Percentiles rank a stretch among this genome's conserved stretches.
These are phyloP conservation scores for Lithophane semibrunnea DNA, from an alignment of 2,888 invertebrate genomes.

Conservation along the genomic window DNA sequence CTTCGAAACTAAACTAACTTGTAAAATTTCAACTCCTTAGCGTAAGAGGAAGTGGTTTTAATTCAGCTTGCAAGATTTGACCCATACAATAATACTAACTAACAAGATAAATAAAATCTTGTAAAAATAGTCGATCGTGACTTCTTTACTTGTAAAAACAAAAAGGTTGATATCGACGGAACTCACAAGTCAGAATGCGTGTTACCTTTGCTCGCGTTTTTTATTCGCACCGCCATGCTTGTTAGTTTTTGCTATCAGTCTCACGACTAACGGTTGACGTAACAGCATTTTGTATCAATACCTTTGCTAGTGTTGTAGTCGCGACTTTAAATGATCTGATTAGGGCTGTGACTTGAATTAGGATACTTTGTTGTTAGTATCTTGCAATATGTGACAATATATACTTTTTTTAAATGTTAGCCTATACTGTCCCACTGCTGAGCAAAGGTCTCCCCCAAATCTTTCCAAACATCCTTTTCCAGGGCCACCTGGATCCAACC, in stretches of 20 bases:
- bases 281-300: slow-evolving; percentile 67
- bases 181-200: slow-evolving; percentile 29
- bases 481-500: no score
- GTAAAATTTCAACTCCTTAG: no score
- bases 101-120: no score
- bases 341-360: slow-evolving; percentile 48
- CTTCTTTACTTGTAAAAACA: not conserved
- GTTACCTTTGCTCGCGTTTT: slow-evolving; percentile 47
- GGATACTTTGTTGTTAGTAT: not conserved
- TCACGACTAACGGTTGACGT: slow-evolving; percentile 70
- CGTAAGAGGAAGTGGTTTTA: no score
- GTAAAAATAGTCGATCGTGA: not conserved
- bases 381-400: not conserved
- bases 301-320: slow-evolving; percentile 34
- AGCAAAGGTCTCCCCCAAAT: no score
- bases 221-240: slow-evolving; percentile 55
- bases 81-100: no score
- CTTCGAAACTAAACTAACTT: no score
- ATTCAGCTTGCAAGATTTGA: no score
- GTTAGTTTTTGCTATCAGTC: slow-evolving; percentile 63
- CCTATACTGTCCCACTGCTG: no score
- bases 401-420: no score
- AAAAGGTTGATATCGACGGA: slow-evolving; percentile 31
- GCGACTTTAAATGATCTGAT: slow-evolving; percentile 41
- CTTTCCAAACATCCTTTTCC: no score